phyloP scores from a whole-genome alignment of 2,888 invertebrate genomes.

The Cordylochernes scorpioides region DNA sequence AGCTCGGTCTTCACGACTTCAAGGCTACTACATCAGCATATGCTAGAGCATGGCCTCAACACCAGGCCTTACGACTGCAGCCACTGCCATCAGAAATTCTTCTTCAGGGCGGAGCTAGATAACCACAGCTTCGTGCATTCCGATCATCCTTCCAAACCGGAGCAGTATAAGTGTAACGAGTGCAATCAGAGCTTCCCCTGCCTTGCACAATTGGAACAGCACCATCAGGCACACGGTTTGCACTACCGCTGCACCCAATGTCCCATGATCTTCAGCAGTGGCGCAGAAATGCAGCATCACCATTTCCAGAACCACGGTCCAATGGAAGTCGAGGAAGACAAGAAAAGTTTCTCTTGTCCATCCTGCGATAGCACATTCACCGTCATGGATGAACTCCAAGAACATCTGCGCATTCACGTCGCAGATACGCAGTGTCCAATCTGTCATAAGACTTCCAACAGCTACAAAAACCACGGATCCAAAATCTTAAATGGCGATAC shows the following conservation, averaged over 20 bases:
- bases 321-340: conserved; percentile 10
- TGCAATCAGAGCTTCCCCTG: conserved; percentile 52
- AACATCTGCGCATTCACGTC: conserved; percentile 26
- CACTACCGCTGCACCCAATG: conserved; percentile 54
- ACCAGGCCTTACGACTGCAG: conserved; percentile 60
- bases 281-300: conserved; percentile 59
- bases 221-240: conserved; percentile 51
- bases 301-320: conserved; percentile 64
- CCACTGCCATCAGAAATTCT: conserved; percentile 55
- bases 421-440: conserved; percentile 21
- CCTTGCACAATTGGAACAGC: conserved; percentile 60
- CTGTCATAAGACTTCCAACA: conserved; percentile 26
- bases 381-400: conserved; percentile 25
- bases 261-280: conserved; percentile 64
- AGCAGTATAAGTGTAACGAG: conserved; percentile 50
- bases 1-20: conserved; percentile 61
- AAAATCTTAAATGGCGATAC: too few species aligned
- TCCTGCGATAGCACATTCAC: conserved; percentile 26
- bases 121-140: conserved; percentile 34
- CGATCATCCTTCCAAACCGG: conserved; percentile 27
- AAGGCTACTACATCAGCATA: conserved; percentile 36
- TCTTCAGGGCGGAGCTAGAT: conserved; percentile 66
- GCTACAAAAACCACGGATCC: too few species aligned
- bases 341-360: conserved; percentile 21
- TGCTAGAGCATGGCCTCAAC: conserved; percentile 49